Conservation (phyloP, 2,797 vertebrate genomes). For the Cuculus canorus region DNA sequence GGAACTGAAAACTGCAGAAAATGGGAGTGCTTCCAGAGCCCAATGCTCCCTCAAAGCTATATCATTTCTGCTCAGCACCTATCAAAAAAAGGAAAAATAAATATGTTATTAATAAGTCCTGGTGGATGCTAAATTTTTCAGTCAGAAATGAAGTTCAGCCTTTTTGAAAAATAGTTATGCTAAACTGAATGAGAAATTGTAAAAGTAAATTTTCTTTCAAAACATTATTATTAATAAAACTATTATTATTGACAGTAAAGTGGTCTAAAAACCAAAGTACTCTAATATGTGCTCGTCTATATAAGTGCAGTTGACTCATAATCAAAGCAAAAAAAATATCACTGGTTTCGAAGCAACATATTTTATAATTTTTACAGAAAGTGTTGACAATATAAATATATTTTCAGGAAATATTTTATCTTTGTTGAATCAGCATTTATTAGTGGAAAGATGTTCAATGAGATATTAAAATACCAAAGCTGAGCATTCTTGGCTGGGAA, state of each 20-base stretch:
- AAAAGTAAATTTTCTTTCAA: neutral
- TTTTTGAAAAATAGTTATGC: neutral
- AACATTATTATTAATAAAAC: neutral
- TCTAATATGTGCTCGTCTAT: neutral
- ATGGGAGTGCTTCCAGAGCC: neutral
- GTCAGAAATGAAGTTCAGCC: neutral
- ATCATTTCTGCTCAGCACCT: neutral
- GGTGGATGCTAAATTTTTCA: neutral
- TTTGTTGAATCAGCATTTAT: neutral
- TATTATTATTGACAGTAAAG: neutral
- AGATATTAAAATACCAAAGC: neutral
- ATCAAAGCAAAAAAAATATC: neutral
- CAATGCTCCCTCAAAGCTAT: neutral
- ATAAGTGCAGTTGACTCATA: neutral
- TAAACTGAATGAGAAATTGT: neutral
- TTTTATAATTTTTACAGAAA: neutral
- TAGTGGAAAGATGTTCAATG: neutral
- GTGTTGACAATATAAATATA: neutral
- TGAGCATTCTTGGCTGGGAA: neutral
- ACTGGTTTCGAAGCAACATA: neutral
- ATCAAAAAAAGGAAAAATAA: constrained; percentile 20
- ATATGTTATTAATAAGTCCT: neutral
- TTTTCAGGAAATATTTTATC: neutral
- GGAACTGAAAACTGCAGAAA: constrained; percentile 6
- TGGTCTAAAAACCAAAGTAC: neutral